phyloP scores from a whole-genome alignment of 2,113 vertebrate species.

The Cromileptes altivelis region DNA sequence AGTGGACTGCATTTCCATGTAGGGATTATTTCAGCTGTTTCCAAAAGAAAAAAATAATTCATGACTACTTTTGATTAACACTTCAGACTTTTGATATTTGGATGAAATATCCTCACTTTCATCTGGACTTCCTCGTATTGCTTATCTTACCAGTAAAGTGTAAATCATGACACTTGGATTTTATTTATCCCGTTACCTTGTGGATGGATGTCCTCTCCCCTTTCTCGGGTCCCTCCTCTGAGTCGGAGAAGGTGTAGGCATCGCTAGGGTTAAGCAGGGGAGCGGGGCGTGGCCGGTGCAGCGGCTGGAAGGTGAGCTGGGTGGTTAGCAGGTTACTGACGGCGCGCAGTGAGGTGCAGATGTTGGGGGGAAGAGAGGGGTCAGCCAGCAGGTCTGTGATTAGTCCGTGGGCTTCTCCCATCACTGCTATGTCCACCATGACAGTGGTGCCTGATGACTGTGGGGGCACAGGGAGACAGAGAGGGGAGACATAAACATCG shows the following conservation, averaged over 20 bases:
- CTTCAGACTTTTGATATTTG: constrained; percentile 35
- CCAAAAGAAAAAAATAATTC: constrained; percentile 17
- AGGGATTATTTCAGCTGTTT: constrained; percentile 54
- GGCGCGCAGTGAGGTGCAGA: constrained; percentile 93
- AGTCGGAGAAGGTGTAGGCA: constrained; percentile 92
- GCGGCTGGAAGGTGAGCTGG: constrained; percentile 94
- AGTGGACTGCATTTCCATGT: constrained; percentile 54
- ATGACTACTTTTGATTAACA: constrained; percentile 44
- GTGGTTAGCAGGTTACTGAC: constrained; percentile 97
- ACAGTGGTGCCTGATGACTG: constrained; percentile 97
- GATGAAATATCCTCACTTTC: constrained; percentile 22
- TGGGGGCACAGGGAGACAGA: constrained; percentile 39
- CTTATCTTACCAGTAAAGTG: neutral
- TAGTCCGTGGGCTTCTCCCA: constrained; percentile 98
- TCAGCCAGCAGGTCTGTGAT: constrained; percentile 97
- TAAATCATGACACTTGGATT: constrained; percentile 14
- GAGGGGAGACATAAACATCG: constrained; percentile 31
- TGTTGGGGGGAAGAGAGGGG: constrained; percentile 93
- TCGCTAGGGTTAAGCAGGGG: constrained; percentile 89
- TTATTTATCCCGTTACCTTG: constrained; percentile 85
- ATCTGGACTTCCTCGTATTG: constrained; percentile 12
- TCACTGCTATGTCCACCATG: constrained; percentile 96
- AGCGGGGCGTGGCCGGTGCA: constrained; percentile 90
- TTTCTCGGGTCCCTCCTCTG: constrained; percentile 92
- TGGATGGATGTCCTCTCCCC: constrained; percentile 94